Conservation (phyloP, 1,140 invertebrate genomes). For the Oncopeltus fasciatus region DNA sequence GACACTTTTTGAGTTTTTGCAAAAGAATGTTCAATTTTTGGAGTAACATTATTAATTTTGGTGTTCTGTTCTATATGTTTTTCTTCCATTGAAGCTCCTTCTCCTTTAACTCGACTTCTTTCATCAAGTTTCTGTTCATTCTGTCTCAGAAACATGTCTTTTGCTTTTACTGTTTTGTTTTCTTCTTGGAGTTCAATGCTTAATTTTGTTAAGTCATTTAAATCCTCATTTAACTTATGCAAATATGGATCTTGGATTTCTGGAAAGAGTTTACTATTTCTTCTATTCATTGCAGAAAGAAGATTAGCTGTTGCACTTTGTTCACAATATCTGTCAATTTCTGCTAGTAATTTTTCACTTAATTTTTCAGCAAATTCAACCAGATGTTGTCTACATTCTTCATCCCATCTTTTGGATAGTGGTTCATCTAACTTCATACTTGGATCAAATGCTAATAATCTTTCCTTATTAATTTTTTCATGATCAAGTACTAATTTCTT, state of each 20-base stretch:
- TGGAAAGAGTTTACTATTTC: conserved; percentile 29
- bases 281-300: not conserved
- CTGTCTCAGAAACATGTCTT: conserved; percentile 11
- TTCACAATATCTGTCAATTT: conserved; percentile 51
- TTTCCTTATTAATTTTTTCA: not conserved
- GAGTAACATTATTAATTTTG: not conserved
- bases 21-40: not conserved
- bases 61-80: conserved; percentile 15
- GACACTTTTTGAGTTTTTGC: not conserved
- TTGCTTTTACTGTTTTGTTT: conserved; percentile 6
- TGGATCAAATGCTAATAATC: not conserved
- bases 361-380: conserved; percentile 63
- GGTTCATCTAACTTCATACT: not conserved
- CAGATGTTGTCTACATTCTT: conserved; percentile 49
- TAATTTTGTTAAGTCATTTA: conserved; percentile 38
- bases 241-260: conserved; percentile 42
- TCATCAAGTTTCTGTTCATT: conserved; percentile 4
- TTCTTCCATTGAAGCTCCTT: conserved; percentile 17
- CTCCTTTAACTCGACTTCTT: conserved; percentile 13
- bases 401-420: conserved; percentile 33
- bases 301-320: conserved; percentile 19
- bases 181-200: conserved; percentile 38
- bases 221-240: conserved; percentile 38
- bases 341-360: conserved; percentile 53
- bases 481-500: conserved; percentile 4